Conservation (phyloP, 2,888 invertebrate species). For the Cerceris rybyensis region DNA sequence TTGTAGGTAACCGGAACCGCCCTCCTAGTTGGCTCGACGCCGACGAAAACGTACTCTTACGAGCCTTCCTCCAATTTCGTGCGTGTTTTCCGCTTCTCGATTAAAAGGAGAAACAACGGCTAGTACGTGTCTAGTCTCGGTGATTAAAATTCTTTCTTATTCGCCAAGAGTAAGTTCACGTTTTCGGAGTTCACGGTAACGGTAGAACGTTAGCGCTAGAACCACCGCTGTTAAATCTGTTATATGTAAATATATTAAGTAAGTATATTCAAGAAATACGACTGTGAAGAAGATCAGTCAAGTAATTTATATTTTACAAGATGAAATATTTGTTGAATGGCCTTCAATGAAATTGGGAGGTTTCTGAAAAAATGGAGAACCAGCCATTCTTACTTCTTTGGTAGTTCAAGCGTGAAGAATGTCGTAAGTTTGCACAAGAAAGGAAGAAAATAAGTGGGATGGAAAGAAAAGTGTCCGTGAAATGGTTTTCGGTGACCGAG, state of each 20-base stretch:
- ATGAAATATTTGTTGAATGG: too few species aligned
- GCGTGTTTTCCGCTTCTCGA: conserved; percentile 33
- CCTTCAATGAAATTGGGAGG: too few species aligned
- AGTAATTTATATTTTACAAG: too few species aligned
- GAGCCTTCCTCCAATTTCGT: conserved; percentile 48
- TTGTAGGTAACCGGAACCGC: conserved; percentile 36
- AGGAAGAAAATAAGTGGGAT: not conserved
- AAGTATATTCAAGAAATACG: too few species aligned
- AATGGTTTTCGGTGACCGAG: conserved; percentile 31
- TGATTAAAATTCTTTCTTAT: conserved; percentile 44
- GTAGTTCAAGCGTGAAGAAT: not conserved
- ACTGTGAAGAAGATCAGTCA: too few species aligned
- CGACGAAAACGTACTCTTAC: conserved; percentile 32
- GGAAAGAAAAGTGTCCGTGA: conserved; percentile 24
- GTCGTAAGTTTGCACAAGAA: not conserved
- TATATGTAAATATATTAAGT: too few species aligned
- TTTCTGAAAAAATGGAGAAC: too few species aligned
- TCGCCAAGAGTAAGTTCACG: not conserved
- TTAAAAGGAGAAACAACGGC: conserved; percentile 31
- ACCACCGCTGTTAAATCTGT: too few species aligned
- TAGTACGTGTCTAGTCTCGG: conserved; percentile 26
- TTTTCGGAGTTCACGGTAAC: too few species aligned
- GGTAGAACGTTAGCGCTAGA: too few species aligned
- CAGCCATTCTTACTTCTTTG: too few species aligned
- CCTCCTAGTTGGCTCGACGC: conserved; percentile 25